Conservation (phyloP, 2,113 vertebrate species). For the Psittacula cyanocephala region DNA sequence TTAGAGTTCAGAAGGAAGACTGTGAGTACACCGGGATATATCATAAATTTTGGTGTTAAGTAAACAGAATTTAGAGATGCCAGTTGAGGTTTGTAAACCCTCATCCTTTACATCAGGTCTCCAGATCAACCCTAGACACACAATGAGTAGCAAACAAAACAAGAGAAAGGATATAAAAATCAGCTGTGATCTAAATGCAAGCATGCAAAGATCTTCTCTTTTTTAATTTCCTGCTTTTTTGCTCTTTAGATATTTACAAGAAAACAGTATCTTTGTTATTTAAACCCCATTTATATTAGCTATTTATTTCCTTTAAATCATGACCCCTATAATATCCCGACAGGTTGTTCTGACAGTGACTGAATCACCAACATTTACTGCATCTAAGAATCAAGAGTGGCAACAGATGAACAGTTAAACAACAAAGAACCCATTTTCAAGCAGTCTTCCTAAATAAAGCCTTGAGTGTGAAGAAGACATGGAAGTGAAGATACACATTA, state of each 20-base stretch:
- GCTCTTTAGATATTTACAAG: neutral
- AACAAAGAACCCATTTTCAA: neutral
- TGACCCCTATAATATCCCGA: neutral
- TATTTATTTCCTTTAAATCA: neutral
- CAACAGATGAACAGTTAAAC: neutral
- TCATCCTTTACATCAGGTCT: neutral
- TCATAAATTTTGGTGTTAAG: neutral
- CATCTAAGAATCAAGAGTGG: neutral
- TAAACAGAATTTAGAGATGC: neutral
- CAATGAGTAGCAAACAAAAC: neutral
- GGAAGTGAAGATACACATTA: neutral
- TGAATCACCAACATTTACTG: neutral
- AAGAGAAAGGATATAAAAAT: neutral
- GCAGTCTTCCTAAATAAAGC: neutral
- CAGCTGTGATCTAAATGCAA: neutral
- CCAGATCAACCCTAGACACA: neutral
- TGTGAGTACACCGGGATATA: neutral
- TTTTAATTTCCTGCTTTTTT: neutral
- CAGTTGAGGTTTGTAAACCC: neutral
- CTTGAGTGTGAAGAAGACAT: neutral
- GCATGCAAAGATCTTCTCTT: neutral
- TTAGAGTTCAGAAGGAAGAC: neutral
- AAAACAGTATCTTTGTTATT: neutral
- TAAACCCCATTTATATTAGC: neutral
- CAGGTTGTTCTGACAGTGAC: neutral